phyloP scores from a whole-genome alignment of 1,140 invertebrate genomes.

The Brachystomella parvula region DNA sequence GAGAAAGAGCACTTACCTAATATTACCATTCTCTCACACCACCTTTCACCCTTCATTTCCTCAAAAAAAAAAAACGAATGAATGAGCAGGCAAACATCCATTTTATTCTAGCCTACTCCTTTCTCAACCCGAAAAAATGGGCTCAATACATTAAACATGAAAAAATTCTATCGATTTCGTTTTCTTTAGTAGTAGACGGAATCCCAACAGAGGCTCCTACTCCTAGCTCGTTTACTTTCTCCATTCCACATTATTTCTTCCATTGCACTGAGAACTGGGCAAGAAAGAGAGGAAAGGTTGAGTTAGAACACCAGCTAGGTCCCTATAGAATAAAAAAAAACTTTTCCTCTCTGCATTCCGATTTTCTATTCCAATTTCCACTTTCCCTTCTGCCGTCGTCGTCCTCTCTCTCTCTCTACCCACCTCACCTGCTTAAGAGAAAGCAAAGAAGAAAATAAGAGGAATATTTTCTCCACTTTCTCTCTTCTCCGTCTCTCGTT shows the following conservation, averaged over 20 bases:
- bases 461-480: conserved; percentile 11
- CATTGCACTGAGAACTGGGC: too few relatives aligned
- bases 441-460: background rate
- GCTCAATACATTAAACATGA: conserved; percentile 10
- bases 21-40: conserved; percentile 1
- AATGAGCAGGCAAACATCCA: conserved; percentile 12
- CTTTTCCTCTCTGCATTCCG: background rate
- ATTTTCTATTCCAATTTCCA: conserved; percentile 5
- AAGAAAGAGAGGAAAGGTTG: too few relatives aligned
- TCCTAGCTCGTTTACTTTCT: background rate
- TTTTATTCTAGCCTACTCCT: background rate
- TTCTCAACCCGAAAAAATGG: background rate
- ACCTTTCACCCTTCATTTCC: conserved; percentile 9
- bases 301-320: too few relatives aligned
- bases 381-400: background rate
- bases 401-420: background rate
- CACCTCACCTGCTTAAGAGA: background rate
- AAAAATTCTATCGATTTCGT: conserved; percentile 8
- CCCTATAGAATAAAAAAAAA: too few relatives aligned
- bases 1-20: conserved; percentile 8
- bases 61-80: background rate
- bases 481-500: too few relatives aligned
- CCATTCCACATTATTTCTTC: background rate
- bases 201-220: too few relatives aligned
- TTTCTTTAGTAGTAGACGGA: too few relatives aligned